Evolutionary conservation across 92 coral and sea anemone species (phyloP), one percentile per base, ranked within the genome.

Genomic region (Zoanthus gigantus): DNA sequence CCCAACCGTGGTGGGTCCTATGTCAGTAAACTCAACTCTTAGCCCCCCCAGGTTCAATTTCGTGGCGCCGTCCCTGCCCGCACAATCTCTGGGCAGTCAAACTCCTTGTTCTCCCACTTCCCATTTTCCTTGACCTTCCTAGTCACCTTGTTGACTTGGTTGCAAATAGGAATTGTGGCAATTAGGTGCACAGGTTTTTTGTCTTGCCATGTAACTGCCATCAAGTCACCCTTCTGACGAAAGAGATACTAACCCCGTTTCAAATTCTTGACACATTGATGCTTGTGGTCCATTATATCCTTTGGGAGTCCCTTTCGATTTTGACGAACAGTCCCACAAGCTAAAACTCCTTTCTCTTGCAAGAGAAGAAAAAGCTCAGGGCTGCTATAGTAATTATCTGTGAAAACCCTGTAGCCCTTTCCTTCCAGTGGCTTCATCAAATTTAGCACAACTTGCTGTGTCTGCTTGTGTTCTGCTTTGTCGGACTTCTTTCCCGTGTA

Each of bases 181-280:
- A 79, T 28, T 12, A 88, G 3, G 31, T 66, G 77, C 44, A 88
- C 89, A 4, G 87, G 94, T 73, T 87, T 86, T 69, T 42, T 84
- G 74, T 91, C 94, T 75, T 91, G 83, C 91, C 93, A 91, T n/a
- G 91, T 89, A 9, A 65, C 71, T 17, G 80, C 77, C 18, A 74
- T 79, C 66, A 91, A 47, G 32, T 91, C 60, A 1, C 72, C 84
- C 68, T 81, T 80, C 53, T 86, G 83, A 67, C 78, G 84, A 37
- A 83, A 91, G 31, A 84, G 37, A 34, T 87, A 65, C 48, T 50
- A 32, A 53, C 71, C 91, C 53, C 86, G 71, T 17, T 56, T 57
- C 79, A 82, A 44, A 5, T 47, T 65, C 56, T 88, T 84, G 29
- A 90, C 87, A 57, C 3, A 46, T 52, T 82, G 77, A 30, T 60